Evolutionary conservation across 1,140 invertebrate species (phyloP).

Genomic region (Sesamia nonagrioides): DNA sequence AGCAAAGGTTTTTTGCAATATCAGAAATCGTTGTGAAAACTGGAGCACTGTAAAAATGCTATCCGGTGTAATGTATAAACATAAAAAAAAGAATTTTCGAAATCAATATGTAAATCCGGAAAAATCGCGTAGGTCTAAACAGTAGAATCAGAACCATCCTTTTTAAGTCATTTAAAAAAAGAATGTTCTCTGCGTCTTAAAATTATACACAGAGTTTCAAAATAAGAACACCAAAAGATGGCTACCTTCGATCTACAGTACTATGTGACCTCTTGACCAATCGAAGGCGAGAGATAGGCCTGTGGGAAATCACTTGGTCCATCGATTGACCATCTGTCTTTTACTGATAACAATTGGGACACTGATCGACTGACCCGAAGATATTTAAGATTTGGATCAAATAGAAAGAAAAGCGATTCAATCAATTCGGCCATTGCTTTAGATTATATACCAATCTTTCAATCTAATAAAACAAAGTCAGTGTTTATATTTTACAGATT

Average conservation of each 20-base stretch:
- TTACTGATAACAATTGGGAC: constrained; percentile 49
- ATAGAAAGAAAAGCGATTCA: constrained; percentile 28
- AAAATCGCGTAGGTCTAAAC: no score
- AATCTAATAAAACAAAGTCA: neutral
- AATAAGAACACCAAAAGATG: neutral
- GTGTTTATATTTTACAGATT: neutral
- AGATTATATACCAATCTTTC: neutral
- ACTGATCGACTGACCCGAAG: constrained; percentile 44
- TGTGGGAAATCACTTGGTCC: constrained; percentile 49
- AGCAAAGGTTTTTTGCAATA: no score
- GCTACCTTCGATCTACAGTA: neutral
- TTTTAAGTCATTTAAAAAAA: no score
- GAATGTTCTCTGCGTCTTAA: neutral
- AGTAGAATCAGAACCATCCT: no score
- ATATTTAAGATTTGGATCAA: constrained; percentile 45
- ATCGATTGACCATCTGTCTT: constrained; percentile 52
- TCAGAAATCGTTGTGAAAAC: no score
- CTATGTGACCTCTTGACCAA: constrained; percentile 17
- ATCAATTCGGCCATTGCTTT: constrained; percentile 28
- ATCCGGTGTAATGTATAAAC: no score
- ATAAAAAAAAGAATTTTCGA: no score
- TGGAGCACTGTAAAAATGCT: no score
- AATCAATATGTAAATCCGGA: no score
- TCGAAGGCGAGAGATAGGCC: constrained; percentile 20
- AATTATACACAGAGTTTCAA: no score